Conservation (phyloP, 2,888 invertebrate genomes). For the Caenorhabditis sinica region DNA sequence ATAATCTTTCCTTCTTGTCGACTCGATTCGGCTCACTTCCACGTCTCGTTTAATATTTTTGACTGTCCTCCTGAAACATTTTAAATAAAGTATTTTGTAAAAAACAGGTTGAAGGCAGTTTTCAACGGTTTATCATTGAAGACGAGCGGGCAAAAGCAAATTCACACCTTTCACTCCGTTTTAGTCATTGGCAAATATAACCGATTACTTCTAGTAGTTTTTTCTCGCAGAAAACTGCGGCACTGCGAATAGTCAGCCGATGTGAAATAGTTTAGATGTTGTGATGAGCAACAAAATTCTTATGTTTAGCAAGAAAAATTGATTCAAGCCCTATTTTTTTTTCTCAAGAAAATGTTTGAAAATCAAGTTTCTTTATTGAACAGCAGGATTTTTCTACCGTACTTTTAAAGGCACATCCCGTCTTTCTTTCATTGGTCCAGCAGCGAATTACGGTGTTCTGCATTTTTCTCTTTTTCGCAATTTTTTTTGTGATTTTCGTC, state of each 20-base stretch:
- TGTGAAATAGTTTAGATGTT: not conserved
- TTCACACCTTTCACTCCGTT: too few relatives aligned
- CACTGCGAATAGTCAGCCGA: too few relatives aligned
- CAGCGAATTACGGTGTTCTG: too few relatives aligned
- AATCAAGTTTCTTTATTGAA: too few relatives aligned
- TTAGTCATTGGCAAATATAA: not conserved
- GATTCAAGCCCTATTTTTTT: not conserved
- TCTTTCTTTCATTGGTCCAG: too few relatives aligned
- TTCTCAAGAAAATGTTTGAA: too few relatives aligned
- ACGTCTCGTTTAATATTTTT: not conserved
- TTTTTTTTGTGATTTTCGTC: too few relatives aligned
- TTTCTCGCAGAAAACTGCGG: too few relatives aligned
- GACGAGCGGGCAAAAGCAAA: not conserved
- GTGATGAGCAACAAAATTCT: too few relatives aligned
- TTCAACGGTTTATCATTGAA: not conserved
- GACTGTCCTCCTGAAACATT: conserved; percentile 7
- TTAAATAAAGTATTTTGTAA: conserved; percentile 8
- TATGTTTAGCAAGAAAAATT: too few relatives aligned
- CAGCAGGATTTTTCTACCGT: too few relatives aligned
- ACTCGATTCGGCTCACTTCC: not conserved
- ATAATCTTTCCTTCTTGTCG: conserved; percentile 48
- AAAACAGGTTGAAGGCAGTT: not conserved
- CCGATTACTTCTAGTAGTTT: not conserved
- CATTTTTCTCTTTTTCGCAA: conserved; percentile 9
- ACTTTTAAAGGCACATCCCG: too few relatives aligned